Conservation (phyloP, 2,888 invertebrate genomes). For the Caenorhabditis wallacei region DNA sequence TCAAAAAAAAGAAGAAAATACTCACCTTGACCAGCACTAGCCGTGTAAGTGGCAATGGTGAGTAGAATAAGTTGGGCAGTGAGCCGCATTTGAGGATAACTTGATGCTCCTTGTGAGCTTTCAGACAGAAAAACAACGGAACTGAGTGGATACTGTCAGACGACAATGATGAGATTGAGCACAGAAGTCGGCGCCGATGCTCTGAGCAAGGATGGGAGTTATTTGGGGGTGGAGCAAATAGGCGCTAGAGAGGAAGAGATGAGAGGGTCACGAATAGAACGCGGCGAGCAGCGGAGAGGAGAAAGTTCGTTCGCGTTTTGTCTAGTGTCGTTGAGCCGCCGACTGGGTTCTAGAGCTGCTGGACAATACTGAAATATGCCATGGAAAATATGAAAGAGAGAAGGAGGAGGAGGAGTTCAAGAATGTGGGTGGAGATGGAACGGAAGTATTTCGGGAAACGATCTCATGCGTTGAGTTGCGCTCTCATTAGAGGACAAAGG, state of each 20-base stretch:
- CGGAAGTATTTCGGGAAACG: conserved; percentile 62
- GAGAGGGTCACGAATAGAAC: conserved; percentile 62
- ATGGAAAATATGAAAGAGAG: conserved; percentile 49
- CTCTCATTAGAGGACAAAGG: conserved; percentile 60
- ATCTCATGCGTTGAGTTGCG: conserved; percentile 37
- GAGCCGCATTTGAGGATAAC: conserved; percentile 42
- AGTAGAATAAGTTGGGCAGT: conserved; percentile 51
- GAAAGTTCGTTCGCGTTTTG: conserved; percentile 51
- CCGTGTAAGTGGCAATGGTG: conserved; percentile 44
- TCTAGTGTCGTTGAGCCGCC: conserved; percentile 36
- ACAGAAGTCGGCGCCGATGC: conserved; percentile 60
- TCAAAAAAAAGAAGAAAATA: not conserved
- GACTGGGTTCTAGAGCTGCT: conserved; percentile 29
- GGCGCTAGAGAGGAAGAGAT: conserved; percentile 55
- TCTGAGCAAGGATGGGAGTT: conserved; percentile 53
- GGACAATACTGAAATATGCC: conserved; percentile 59
- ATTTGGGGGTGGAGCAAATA: conserved; percentile 58
- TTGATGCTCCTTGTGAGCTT: conserved; percentile 26
- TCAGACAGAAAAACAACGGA: conserved; percentile 32
- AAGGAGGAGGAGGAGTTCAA: conserved; percentile 39
- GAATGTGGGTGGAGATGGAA: conserved; percentile 28
- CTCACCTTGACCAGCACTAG: conserved; percentile 59
- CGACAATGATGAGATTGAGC: conserved; percentile 61
- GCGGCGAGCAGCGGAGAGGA: conserved; percentile 41
- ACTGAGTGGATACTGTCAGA: conserved; percentile 26